Conservation (phyloP, 1,140 invertebrate genomes). For the Heliothis virescens region DNA sequence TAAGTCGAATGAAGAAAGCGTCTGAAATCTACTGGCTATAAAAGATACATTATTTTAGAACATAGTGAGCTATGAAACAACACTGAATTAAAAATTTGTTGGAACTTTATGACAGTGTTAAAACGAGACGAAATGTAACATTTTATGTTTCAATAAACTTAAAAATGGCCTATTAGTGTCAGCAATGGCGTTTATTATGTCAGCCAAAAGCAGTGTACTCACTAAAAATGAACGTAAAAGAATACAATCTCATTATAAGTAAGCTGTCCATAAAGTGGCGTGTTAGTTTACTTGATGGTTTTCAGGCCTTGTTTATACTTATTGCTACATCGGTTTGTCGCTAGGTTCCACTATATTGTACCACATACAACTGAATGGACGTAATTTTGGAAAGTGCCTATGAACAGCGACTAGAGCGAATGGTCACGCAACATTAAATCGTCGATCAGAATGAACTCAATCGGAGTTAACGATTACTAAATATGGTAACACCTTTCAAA, state of each 20-base stretch:
- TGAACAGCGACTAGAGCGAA: conserved; percentile 49
- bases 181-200: conserved; percentile 3
- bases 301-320: neutral
- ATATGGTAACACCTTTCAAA: conserved; percentile 35
- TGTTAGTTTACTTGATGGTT: neutral
- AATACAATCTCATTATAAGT: conserved; percentile 7
- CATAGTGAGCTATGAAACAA: conserved; percentile 10
- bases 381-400: conserved; percentile 74
- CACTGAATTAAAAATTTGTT: conserved; percentile 9
- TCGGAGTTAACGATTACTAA: conserved; percentile 51
- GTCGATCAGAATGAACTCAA: conserved; percentile 56
- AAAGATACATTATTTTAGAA: neutral
- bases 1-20: no score
- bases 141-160: conserved; percentile 32
- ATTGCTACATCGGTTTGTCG: neutral
- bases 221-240: conserved; percentile 15
- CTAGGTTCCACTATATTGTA: conserved; percentile 1
- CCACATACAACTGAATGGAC: conserved; percentile 51
- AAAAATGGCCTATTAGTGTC: neutral
- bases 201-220: neutral
- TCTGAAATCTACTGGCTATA: no score
- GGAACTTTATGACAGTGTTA: conserved; percentile 14
- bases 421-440: conserved; percentile 70
- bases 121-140: conserved; percentile 5
- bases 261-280: neutral